phyloP scores from a whole-genome alignment of 2,113 vertebrate species.

The cat (Felis catus) region DNA sequence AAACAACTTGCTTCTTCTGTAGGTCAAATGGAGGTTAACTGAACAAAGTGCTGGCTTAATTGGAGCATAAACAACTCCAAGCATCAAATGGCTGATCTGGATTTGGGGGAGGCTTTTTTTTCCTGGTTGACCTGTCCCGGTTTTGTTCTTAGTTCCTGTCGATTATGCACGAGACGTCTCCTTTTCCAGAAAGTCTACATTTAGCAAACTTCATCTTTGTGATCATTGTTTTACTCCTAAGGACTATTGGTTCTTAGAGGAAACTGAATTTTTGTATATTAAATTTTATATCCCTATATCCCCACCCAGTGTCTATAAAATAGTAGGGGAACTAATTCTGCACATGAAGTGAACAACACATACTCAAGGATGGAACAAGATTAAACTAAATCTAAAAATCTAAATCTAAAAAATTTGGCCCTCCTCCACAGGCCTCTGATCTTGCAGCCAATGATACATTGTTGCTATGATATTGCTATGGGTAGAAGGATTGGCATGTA shows the following conservation, averaged over 20 bases:
- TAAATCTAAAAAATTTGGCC: conserved; percentile 1
- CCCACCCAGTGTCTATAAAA: not conserved
- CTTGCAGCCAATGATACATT: not conserved
- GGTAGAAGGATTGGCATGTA: not conserved
- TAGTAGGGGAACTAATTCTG: not conserved
- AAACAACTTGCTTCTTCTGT: conserved; percentile 81
- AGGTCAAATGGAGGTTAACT: conserved; percentile 87
- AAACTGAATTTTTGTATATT: conserved; percentile 28
- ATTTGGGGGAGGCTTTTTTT: conserved; percentile 67
- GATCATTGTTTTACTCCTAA: conserved; percentile 31
- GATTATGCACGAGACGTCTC: not conserved
- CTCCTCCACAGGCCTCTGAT: not conserved
- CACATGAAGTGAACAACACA: not conserved
- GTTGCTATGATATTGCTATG: not conserved
- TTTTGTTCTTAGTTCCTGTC: conserved; percentile 20
- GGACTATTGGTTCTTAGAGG: conserved; percentile 29
- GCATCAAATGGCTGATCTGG: conserved; percentile 79
- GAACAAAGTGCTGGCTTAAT: conserved; percentile 85
- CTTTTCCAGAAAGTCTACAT: not conserved
- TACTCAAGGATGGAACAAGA: not conserved
- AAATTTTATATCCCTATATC: not conserved
- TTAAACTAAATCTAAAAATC: conserved; percentile 4
- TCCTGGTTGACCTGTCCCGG: not conserved
- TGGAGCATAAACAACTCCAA: conserved; percentile 84
- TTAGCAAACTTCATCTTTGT: not conserved